Evolutionary conservation across 1,140 invertebrate species (phyloP).

Genomic region (Pseudoatta argentina): DNA sequence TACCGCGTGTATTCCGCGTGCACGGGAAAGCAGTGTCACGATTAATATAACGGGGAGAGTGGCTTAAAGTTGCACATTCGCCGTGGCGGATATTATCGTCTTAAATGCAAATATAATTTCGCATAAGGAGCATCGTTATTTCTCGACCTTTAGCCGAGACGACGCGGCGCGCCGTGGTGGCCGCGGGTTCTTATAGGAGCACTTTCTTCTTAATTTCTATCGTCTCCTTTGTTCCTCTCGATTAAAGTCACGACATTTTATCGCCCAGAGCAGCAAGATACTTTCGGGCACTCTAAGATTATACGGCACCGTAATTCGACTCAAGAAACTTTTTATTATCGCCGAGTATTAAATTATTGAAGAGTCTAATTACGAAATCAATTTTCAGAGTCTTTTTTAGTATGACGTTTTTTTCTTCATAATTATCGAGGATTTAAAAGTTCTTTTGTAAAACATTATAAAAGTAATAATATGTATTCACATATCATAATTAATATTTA

Average conservation of each 20-base stretch:
- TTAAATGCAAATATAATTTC: conserved; percentile 64
- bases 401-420: neutral
- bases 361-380: conserved; percentile 42
- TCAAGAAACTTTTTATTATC: conserved; percentile 51
- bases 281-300: conserved; percentile 32
- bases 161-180: conserved; percentile 33
- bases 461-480: neutral
- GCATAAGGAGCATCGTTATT: conserved; percentile 57
- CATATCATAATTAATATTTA: neutral
- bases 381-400: conserved; percentile 9
- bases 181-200: conserved; percentile 50
- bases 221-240: conserved; percentile 56
- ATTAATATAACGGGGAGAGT: conserved; percentile 48
- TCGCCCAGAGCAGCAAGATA: conserved; percentile 33
- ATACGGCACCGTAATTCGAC: conserved; percentile 36
- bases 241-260: conserved; percentile 59
- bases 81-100: conserved; percentile 52
- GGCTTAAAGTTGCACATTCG: conserved; percentile 5
- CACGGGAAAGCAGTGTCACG: conserved; percentile 34
- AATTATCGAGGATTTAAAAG: neutral
- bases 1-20: conserved; percentile 12
- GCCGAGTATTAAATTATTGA: conserved; percentile 13
- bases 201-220: conserved; percentile 63
- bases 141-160: conserved; percentile 44
- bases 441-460: neutral